Evolutionary conservation across 2,113 vertebrate genomes (phyloP), one percentile per base, ranked within the genome.

Genomic region (Corythaixoides concolor): DNA sequence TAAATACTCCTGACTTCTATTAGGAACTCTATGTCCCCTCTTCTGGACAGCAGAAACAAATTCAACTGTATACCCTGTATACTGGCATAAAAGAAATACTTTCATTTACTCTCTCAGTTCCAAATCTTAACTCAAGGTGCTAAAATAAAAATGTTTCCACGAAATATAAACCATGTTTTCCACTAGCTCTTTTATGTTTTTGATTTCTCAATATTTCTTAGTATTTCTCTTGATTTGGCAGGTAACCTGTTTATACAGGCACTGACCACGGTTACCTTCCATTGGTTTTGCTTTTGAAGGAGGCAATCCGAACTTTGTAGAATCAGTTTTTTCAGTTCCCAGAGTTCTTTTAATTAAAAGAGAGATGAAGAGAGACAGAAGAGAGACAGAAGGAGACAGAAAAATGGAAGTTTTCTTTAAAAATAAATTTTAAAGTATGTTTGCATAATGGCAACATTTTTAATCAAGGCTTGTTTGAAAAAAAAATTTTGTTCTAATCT

Each of bases 221-320:
- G 78, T 95, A 90, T 85, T 95, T 95, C 75, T 92, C 85, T 88
- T 96, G 78, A 94, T 95, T 93, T 97, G 90, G 85, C 74, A 88
- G 30, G 52, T 79, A 45, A 17, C 11, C 27, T 92, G 73, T 86
- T 96, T 93, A 32, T 85, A 33, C 68, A 80, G 86, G 69, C 60
- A 4, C 88, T 90, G 90, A 75, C 30, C 62, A 24, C 32, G 27
- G 41, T 94, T 88, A 78, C 35, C 66, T 93, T 93, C 49, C 11
- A 1, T n/a, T 88, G 56, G 45, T 85, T 94, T 88, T 95, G 26
- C 70, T 91, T 78, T 85, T 88, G 41, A 67, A 79, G 87, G 49
- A 96, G 49, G 35, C 11, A 68, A 56, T 89, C 7, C 15, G 50
- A 69, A 53, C 66, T 75, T 53, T 53, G 74, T 53, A 85, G 35